Percentiles rank a stretch among this genome's conserved stretches.
Conservation (phyloP, 2,888 invertebrate species). For the Artemia sinica region DNA sequence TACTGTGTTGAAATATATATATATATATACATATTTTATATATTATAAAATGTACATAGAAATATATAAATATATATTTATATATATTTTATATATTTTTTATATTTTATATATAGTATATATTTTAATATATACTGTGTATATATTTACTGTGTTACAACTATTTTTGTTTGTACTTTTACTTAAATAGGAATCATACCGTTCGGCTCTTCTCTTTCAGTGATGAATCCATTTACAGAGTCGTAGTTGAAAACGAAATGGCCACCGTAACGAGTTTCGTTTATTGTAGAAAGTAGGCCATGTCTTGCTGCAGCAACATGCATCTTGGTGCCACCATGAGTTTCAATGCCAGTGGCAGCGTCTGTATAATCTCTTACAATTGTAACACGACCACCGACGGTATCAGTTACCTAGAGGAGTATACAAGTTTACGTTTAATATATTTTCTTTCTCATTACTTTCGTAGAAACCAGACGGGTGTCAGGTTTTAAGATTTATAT, state of each 20-base stretch:
- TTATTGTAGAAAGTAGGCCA: conserved; percentile 35
- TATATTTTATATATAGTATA: no score
- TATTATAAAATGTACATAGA: no score
- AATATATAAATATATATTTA: no score
- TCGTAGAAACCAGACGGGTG: no score
- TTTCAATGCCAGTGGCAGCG: conserved; percentile 77
- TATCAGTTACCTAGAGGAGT: conserved; percentile 56
- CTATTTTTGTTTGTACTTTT: no score
- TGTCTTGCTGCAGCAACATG: conserved; percentile 81
- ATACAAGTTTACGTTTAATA: conserved; percentile 17
- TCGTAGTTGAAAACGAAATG: background rate
- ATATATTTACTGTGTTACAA: no score
- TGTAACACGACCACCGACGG: conserved; percentile 78
- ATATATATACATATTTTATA: no score
- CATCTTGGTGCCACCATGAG: conserved; percentile 80
- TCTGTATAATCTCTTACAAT: conserved; percentile 79
- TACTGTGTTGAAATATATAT: no score
- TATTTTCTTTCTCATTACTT: no score
- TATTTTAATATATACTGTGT: no score
- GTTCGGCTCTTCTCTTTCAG: background rate
- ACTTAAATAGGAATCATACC: background rate
- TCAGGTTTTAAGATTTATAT: no score
- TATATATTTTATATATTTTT: no score
- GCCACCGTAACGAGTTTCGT: conserved; percentile 13
- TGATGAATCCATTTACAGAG: background rate